Percentiles rank a stretch among this genome's conserved stretches.
phyloP scores from a whole-genome alignment of 2,888 invertebrate genomes.

The Loripinus fragilis region DNA sequence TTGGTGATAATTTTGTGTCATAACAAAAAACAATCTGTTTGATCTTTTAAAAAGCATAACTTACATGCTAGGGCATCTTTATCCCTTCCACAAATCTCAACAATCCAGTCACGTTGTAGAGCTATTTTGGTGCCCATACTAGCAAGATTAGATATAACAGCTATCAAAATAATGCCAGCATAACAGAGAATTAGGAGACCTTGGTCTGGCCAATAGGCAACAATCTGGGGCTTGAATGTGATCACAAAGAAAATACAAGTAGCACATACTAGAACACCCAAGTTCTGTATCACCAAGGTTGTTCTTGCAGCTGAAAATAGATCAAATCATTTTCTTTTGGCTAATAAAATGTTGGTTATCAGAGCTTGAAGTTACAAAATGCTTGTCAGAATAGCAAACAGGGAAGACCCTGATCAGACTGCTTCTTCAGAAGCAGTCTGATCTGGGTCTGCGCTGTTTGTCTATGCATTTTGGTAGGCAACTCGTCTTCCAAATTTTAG shows the following conservation, averaged over 20 bases:
- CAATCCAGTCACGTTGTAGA: constrained; percentile 85
- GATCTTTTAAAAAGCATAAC: no score
- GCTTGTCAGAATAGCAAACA: no score
- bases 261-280: constrained; percentile 83
- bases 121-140: constrained; percentile 80
- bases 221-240: constrained; percentile 54
- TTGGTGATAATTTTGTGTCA: no score
- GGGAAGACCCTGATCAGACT: no score
- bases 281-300: constrained; percentile 84
- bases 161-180: constrained; percentile 81
- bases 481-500: no score
- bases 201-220: constrained; percentile 55
- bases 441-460: no score
- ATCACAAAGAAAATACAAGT: constrained; percentile 80
- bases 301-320: constrained; percentile 83
- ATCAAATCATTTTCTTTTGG: no score
- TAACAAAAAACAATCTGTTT: no score
- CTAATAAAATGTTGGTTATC: no score
- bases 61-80: constrained; percentile 82
- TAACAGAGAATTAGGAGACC: constrained; percentile 65
- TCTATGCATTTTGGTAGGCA: no score
- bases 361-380: no score
- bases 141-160: constrained; percentile 82
- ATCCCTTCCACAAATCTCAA: constrained; percentile 83
- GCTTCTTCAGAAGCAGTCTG: no score